Evolutionary conservation across 2,797 vertebrate species (phyloP), one percentile per base, ranked within the genome.

Genomic region (Scolopax rusticola): DNA sequence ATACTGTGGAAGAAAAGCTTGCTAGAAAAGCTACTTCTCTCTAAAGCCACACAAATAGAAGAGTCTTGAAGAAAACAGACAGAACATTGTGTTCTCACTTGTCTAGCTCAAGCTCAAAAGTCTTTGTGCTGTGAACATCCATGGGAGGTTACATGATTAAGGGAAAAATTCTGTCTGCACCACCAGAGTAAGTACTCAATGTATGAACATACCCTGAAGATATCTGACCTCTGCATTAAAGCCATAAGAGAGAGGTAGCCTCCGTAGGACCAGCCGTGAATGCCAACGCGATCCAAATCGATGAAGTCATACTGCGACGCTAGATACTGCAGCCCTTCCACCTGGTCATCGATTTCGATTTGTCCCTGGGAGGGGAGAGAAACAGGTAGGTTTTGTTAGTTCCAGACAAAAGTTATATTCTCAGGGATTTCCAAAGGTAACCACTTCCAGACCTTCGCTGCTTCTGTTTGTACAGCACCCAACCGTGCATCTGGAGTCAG

Each of bases 261-360:
- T 87, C 98, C 98, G 1, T 98, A 98, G 71, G 98, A 98, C 98
- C 98, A 98, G 95, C 98, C 98, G 4, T 98, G 98, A 89, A 98
- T 98, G 91, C 98, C 98, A 24, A 98, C 98, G 9, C 98, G 97
- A 43, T 98, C 98, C 90, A 98, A 89, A 95, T 98, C 98, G n/a
- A 98, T 98, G 93, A 98, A 98, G 87, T 98, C 98, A 20, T 98
- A 97, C 69, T 76, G 98, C 0, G 98, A 98, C 0, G 98, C 98
- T 76, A 98, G 96, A 78, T 98, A 98, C 48, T 98, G 98, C 74
- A 98, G 97, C 19, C 98, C 98, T 96, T 98, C 98, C 86, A 98
- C 98, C 86, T 98, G 98, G 91, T 98, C 98, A 17, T 98, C 97
- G 5, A 98, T 98, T 94, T 98, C 98, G 93, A 98, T 98, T 75